Evolutionary conservation across 2,888 invertebrate species (phyloP), one percentile per base, ranked within the genome.

Genomic region (Clepsis dumicolana): DNA sequence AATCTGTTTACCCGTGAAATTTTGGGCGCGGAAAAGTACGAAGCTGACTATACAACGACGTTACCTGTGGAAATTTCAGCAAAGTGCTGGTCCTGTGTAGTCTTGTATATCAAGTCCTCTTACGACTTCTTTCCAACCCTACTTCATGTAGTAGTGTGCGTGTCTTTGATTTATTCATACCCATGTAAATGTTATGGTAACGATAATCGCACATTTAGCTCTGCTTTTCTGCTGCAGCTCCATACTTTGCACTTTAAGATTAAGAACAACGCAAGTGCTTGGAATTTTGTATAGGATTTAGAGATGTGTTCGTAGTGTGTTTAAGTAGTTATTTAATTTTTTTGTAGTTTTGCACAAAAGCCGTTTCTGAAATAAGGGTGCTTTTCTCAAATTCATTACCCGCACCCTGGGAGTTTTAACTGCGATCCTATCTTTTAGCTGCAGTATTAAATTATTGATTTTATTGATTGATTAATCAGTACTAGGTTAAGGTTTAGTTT

Each of bases 121-220:
- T 4, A 16, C 8, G 25, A 14, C 2, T 50, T 24, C 24, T 38
- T 2, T n/a, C 2, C 59, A 59, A 18, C 38, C 52, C 29, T 38
- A 44, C 48, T 24, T 32, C 2, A 1, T 38, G 38, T 50, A n/a
- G 41, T 18, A 35, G 61, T 29, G 48, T 29, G 77, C 64, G 73
- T 78, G 72, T 69, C 73, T 79, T 79, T 85, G 84, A 87, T 86
- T 85, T 86, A 85, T 84, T 76, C 80, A 75, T 79, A 44, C 70
- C 68, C 70, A 77, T 80, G 80, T 78, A 81, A 80, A 81, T 73
- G 80, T 78, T 78, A 80, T 76, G 77, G 81, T 79, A 82, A 80
- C 77, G 78, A 79, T 75, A 74, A 76, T 68, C 73, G 67, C 74
- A 77, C 73, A 70, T 79, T 80, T 83, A 81, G 75, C 83, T 77